These are phyloP conservation scores for Pachyramphus minor DNA, from an alignment of 2,113 vertebrate species.

Conservation along the genomic window DNA sequence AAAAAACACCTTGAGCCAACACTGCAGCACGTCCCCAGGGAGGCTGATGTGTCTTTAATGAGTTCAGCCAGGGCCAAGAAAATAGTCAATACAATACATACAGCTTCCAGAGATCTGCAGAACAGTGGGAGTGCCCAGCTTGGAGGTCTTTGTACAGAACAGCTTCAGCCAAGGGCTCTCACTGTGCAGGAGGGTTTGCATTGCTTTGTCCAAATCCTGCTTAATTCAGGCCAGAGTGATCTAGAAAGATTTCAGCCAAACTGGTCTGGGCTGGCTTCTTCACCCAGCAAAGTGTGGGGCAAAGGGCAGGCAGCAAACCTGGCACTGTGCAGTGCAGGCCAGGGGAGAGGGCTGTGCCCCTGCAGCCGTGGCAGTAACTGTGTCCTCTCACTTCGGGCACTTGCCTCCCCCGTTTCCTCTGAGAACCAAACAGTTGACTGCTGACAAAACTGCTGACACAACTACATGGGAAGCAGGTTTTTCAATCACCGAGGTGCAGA, in stretches of 20 bases:
- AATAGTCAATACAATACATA: neutral
- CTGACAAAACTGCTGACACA: no score
- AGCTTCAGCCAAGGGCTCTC: neutral
- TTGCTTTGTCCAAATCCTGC: neutral
- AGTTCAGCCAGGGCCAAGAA: neutral
- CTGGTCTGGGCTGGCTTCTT: neutral
- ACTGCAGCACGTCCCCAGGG: neutral
- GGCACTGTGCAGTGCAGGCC: neutral
- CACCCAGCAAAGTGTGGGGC: neutral
- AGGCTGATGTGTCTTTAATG: neutral
- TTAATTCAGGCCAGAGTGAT: neutral
- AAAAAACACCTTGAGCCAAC: neutral
- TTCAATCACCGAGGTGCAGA: conserved; percentile 90
- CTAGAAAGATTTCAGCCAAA: neutral
- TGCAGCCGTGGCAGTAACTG: neutral
- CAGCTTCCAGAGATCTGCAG: neutral
- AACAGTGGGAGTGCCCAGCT: rapidly evolving
- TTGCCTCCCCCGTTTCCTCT: neutral
- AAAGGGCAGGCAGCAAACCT: neutral
- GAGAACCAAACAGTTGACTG: neutral
- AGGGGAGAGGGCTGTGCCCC: neutral
- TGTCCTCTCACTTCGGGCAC: neutral
- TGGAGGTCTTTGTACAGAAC: neutral
- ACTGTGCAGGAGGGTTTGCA: neutral
- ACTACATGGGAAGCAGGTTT: no score